Evolutionary conservation across 2,888 invertebrate species (phyloP).

Genomic region (Cheilosia scutellata): DNA sequence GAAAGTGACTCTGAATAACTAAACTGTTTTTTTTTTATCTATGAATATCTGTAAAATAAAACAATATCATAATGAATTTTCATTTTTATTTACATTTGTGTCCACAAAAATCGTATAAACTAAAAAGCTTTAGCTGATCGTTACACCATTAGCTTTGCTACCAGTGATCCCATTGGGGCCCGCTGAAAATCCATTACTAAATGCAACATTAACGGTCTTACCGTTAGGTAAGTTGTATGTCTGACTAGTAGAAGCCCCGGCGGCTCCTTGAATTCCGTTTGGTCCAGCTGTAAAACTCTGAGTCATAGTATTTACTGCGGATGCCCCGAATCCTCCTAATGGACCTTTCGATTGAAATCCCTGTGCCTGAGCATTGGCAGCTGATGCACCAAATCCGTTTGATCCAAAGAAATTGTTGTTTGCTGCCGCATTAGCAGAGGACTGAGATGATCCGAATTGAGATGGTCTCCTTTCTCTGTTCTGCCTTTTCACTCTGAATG

Average conservation of each 20-base stretch:
- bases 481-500: constrained; percentile 42
- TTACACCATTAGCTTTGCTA: constrained; percentile 79
- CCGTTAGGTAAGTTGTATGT: constrained; percentile 83
- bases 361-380: constrained; percentile 82
- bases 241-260: constrained; percentile 83
- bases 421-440: constrained; percentile 81
- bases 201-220: constrained; percentile 82
- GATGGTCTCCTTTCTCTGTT: constrained; percentile 2
- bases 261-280: constrained; percentile 80
- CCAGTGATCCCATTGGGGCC: constrained; percentile 76
- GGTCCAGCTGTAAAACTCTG: constrained; percentile 81
- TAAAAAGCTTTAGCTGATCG: constrained; percentile 72
- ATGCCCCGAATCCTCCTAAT: constrained; percentile 82
- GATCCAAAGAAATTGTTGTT: constrained; percentile 77
- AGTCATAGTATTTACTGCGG: constrained; percentile 82
- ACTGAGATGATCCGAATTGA: constrained; percentile 79
- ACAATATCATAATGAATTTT: background rate
- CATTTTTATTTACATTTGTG: constrained; percentile 13
- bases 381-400: constrained; percentile 79
- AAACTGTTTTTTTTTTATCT: background rate
- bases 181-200: constrained; percentile 82
- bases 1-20: constrained; percentile 86
- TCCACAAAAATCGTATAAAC: background rate
- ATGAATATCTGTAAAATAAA: constrained; percentile 5
- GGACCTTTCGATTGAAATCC: constrained; percentile 81